Percentiles rank a stretch among this genome's conserved stretches.
phyloP scores from a whole-genome alignment of 2,888 invertebrate species.

The Saturnia japonica region DNA sequence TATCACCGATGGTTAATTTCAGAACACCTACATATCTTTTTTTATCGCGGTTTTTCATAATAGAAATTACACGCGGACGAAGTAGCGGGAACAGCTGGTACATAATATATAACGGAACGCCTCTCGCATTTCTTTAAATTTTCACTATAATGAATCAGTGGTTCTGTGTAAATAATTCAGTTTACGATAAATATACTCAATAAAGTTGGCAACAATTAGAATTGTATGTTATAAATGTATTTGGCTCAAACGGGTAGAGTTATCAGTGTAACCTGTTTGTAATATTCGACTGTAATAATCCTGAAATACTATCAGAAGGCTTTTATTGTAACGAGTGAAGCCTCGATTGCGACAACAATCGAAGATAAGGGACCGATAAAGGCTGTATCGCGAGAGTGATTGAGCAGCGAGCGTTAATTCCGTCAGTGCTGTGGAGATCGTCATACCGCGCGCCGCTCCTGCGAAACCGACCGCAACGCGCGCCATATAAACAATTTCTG shows the following conservation, averaged over 20 bases:
- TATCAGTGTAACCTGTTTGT: neutral
- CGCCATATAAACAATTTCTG: neutral
- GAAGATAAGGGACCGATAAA: slow-evolving; percentile 27
- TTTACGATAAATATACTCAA: too few relatives aligned
- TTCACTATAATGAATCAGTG: too few relatives aligned
- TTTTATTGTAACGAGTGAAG: slow-evolving; percentile 27
- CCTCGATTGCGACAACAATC: slow-evolving; percentile 24
- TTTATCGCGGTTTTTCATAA: too few relatives aligned
- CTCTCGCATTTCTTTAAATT: too few relatives aligned
- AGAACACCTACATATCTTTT: too few relatives aligned
- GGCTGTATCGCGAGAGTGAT: slow-evolving; percentile 21
- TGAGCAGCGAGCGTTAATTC: neutral
- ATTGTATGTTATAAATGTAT: neutral
- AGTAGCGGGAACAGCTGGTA: too few relatives aligned
- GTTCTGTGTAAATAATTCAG: too few relatives aligned
- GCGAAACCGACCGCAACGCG: neutral
- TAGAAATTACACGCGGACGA: too few relatives aligned
- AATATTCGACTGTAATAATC: neutral
- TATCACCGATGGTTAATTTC: too few relatives aligned
- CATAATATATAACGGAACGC: too few relatives aligned
- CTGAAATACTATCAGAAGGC: neutral
- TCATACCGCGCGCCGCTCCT: neutral
- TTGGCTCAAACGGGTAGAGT: neutral
- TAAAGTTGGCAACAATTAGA: too few relatives aligned
- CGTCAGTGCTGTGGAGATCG: slow-evolving; percentile 18